Evolutionary conservation across 1,140 invertebrate genomes (phyloP).

Genomic region (Megathymus violae): DNA sequence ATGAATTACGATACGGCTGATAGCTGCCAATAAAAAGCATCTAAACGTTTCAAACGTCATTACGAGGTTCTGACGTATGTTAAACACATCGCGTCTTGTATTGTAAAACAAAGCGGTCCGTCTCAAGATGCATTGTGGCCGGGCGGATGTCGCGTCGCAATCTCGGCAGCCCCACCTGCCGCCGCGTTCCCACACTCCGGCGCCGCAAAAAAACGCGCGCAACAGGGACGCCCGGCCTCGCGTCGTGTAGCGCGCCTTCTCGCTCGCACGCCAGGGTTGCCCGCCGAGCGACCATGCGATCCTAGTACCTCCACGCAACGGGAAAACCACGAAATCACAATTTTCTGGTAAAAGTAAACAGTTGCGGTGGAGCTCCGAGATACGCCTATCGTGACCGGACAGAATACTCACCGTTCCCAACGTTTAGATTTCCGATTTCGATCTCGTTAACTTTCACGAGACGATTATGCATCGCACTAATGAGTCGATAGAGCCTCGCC

Average conservation of each 20-base stretch:
- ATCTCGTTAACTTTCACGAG: constrained; percentile 16
- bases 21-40: constrained; percentile 49
- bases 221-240: constrained; percentile 55
- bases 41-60: constrained; percentile 70
- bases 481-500: constrained; percentile 38
- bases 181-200: constrained; percentile 81
- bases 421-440: constrained; percentile 31
- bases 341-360: constrained; percentile 71
- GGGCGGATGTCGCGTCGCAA: constrained; percentile 81
- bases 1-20: constrained; percentile 39
- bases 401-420: constrained; percentile 26
- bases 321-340: constrained; percentile 69
- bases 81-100: constrained; percentile 69
- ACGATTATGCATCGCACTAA: constrained; percentile 35
- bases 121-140: constrained; percentile 80
- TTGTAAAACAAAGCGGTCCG: constrained; percentile 78
- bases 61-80: constrained; percentile 68
- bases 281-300: constrained; percentile 38
- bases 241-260: constrained; percentile 55
- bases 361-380: constrained; percentile 49
- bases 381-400: constrained; percentile 42
- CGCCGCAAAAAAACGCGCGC: constrained; percentile 79
- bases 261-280: constrained; percentile 66
- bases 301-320: constrained; percentile 52
- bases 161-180: constrained; percentile 82